Base-by-base conservation (phyloP, 2,797 vertebrate species). In the Arctocebus calabarensis region DNA sequence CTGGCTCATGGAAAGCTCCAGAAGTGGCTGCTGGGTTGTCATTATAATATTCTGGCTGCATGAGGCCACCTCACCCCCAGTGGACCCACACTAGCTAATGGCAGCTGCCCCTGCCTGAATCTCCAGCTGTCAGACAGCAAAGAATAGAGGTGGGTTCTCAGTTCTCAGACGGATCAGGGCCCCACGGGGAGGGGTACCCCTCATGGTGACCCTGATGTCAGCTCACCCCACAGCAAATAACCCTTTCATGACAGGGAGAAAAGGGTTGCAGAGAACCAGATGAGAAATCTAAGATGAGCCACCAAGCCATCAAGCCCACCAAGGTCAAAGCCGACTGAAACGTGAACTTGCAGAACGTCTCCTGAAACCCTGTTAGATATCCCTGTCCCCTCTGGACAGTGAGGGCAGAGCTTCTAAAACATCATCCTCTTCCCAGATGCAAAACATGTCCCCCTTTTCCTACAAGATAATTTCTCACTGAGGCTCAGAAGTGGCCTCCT, bases 301-400 rank as follows among this genome's bases (percentile, higher is more conserved):
- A 37, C 62, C 25, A 62, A 73, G 48, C 27, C 83, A 11, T 16
- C 27, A 82, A 37, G 89, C 82, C 52, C 82, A 48, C 45, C 45
- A 23, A 37, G 73, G 45, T 61, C 57, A 64, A 34, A 71, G 75
- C 40, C 68, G 34, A 20, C 23, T 7, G 5, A 25, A n/a, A 17
- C 5, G 2, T 3, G 19, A 78, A 61, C 66, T 45, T 12, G 6
- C 66, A 29, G 84, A 83, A 27, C 5, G 5, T 40, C 43, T 32
- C 70, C 57, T 43, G 43, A 70, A 43, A 43, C 27, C 75, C 40
- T 23, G 5, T 37, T 75, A 6, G 29, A 59, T 29, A 55, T 13
- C 77, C 77, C 40, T 5, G 8, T 0, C 1, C 43, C 29, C 83
- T 71, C 52, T 0, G 25, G 48, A 1, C 0, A 0, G 32, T 22